Evolutionary conservation across 1,140 invertebrate species (phyloP).

Genomic region (Saxidomus purpurata): DNA sequence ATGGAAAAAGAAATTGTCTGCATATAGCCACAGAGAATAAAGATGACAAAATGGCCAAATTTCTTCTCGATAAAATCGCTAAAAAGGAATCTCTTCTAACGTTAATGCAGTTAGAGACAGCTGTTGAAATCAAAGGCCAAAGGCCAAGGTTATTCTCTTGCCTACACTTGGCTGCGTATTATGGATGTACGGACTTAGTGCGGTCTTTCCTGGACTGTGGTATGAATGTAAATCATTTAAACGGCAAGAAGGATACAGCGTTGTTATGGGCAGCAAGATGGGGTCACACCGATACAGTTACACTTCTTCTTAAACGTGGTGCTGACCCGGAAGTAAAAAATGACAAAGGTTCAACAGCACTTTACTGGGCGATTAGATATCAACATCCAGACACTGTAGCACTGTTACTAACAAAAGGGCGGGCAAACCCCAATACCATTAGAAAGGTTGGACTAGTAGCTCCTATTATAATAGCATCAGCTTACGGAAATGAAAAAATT

Average conservation of each 20-base stretch:
- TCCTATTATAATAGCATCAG: constrained; percentile 81
- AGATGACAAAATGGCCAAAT: constrained; percentile 71
- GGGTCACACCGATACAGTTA: constrained; percentile 73
- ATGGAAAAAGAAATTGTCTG: constrained; percentile 74
- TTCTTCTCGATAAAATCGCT: constrained; percentile 70
- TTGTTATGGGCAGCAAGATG: constrained; percentile 83
- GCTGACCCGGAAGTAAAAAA: constrained; percentile 81
- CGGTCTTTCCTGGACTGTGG: constrained; percentile 74
- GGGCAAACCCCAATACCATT: constrained; percentile 77
- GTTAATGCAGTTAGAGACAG: constrained; percentile 77
- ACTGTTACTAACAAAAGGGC: constrained; percentile 75
- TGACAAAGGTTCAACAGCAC: constrained; percentile 85
- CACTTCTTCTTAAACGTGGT: constrained; percentile 65
- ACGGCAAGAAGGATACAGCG: constrained; percentile 82
- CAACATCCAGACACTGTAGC: constrained; percentile 76
- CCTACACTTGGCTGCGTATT: constrained; percentile 80
- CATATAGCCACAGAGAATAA: constrained; percentile 77
- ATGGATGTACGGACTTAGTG: constrained; percentile 78
- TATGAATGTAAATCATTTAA: constrained; percentile 79
- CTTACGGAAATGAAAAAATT: constrained; percentile 79
- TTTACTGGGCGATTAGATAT: constrained; percentile 85
- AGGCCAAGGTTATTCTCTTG: constrained; percentile 81
- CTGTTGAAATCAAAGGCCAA: constrained; percentile 80
- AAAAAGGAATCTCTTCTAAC: constrained; percentile 29
- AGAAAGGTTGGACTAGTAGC: constrained; percentile 82